phyloP scores from a whole-genome alignment of 2,113 vertebrate species.

The Sceloporus tristichus region DNA sequence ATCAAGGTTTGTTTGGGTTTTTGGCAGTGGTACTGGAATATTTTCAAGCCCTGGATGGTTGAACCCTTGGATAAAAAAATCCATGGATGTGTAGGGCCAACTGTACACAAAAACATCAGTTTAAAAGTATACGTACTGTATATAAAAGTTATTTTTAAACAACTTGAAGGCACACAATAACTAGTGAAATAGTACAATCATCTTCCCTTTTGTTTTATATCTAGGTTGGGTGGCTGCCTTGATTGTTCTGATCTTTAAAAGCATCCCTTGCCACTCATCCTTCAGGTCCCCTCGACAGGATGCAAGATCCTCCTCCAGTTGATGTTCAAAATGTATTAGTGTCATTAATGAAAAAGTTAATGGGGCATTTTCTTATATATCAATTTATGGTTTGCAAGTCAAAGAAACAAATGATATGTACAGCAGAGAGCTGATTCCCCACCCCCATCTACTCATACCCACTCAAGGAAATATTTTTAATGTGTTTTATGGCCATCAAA shows the following conservation, averaged over 20 bases:
- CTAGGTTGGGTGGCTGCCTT: constrained; percentile 66
- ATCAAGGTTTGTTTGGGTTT: no score
- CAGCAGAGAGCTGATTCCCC: constrained; percentile 86
- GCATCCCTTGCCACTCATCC: constrained; percentile 72
- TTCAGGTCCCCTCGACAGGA: constrained; percentile 79
- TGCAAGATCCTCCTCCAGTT: constrained; percentile 83
- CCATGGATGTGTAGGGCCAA: no score
- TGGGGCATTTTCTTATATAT: constrained; percentile 99
- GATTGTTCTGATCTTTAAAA: constrained; percentile 76
- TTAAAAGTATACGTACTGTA: no score
- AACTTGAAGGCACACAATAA: no score
- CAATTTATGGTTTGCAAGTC: constrained; percentile 99
- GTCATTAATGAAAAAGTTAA: constrained; percentile 99
- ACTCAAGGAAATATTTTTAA: constrained; percentile 96
- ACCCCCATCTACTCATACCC: constrained; percentile 78
- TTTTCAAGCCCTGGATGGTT: no score
- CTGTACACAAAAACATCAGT: no score
- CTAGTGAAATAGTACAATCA: constrained; percentile 42
- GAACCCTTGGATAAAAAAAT: no score
- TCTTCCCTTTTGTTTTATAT: constrained; percentile 17
- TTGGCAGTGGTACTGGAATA: no score
- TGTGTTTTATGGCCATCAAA: constrained; percentile 98
- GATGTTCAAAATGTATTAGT: constrained; percentile 95
- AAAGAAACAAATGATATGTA: constrained; percentile 97
- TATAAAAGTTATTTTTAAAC: no score